These are phyloP conservation scores for Oikopleura vanhoeffeni DNA, from an alignment of 23 tunicate species.

Conservation along the genomic window DNA sequence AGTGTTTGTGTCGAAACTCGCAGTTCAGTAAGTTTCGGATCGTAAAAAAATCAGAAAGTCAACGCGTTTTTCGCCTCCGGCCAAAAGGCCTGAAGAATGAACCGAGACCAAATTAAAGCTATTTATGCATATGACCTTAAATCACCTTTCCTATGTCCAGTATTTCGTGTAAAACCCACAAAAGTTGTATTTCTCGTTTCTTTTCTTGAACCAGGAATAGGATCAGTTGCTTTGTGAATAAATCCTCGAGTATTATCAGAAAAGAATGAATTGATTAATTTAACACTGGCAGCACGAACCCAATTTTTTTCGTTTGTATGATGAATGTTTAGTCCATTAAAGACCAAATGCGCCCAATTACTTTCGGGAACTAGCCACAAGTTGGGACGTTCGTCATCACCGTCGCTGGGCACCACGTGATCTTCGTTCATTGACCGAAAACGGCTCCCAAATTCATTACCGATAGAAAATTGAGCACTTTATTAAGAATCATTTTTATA, in stretches of 20 bases:
- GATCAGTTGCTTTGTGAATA: neutral
- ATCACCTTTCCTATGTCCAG: conserved; percentile 9
- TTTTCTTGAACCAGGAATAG: neutral
- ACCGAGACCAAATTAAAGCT: too few relatives aligned
- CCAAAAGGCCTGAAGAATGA: too few relatives aligned
- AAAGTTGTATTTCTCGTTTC: neutral
- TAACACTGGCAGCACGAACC: neutral
- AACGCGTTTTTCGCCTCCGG: too few relatives aligned
- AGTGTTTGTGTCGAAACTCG: too few relatives aligned
- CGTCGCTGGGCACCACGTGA: neutral
- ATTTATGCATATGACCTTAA: too few relatives aligned
- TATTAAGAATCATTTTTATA: too few relatives aligned
- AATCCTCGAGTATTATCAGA: neutral
- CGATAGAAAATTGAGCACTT: neutral
- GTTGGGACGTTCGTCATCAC: neutral
- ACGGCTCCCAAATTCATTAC: neutral
- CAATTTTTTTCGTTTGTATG: neutral
- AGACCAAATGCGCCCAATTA: neutral
- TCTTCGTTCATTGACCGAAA: neutral
- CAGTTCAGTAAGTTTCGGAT: too few relatives aligned
- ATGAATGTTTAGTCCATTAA: neutral
- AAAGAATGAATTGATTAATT: neutral
- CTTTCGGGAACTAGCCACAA: neutral
- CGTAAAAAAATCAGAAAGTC: too few relatives aligned
- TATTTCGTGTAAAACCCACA: neutral